phyloP scores from a whole-genome alignment of 2,113 vertebrate genomes.

The Symphodus melops region DNA sequence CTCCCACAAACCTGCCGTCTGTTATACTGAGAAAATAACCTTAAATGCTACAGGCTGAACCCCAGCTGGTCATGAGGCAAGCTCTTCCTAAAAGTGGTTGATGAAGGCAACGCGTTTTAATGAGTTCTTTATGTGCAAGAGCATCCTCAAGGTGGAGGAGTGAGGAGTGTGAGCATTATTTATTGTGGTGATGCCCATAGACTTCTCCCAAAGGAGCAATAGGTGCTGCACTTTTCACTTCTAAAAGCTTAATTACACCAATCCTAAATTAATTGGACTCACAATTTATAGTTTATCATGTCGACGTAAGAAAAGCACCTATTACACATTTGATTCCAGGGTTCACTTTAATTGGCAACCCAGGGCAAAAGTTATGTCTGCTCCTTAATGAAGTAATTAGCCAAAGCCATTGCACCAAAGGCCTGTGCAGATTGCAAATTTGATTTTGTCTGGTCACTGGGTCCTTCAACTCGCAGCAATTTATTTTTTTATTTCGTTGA shows the following conservation, averaged over 20 bases:
- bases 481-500: conserved; percentile 41
- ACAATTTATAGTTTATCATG: conserved; percentile 73
- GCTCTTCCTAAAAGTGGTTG: conserved; percentile 32
- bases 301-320: conserved; percentile 62
- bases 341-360: conserved; percentile 68
- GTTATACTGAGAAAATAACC: conserved; percentile 47
- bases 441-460: conserved; percentile 63
- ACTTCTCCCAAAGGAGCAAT: conserved; percentile 49
- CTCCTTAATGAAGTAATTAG: conserved; percentile 78
- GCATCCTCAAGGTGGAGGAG: conserved; percentile 57
- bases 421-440: conserved; percentile 54
- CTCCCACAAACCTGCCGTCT: conserved; percentile 41
- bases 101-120: conserved; percentile 55
- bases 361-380: conserved; percentile 73
- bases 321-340: conserved; percentile 62
- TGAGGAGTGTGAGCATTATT: conserved; percentile 50
- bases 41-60: conserved; percentile 49
- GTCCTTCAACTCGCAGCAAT: conserved; percentile 25
- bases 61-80: conserved; percentile 44
- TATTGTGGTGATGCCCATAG: conserved; percentile 44
- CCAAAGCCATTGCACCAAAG: conserved; percentile 65
- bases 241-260: conserved; percentile 69
- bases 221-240: conserved; percentile 43
- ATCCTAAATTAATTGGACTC: conserved; percentile 69
- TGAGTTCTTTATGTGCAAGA: conserved; percentile 38